These are phyloP conservation scores for Thalassaphorura encarpata DNA, from an alignment of 1,140 invertebrate species.

Conservation along the genomic window DNA sequence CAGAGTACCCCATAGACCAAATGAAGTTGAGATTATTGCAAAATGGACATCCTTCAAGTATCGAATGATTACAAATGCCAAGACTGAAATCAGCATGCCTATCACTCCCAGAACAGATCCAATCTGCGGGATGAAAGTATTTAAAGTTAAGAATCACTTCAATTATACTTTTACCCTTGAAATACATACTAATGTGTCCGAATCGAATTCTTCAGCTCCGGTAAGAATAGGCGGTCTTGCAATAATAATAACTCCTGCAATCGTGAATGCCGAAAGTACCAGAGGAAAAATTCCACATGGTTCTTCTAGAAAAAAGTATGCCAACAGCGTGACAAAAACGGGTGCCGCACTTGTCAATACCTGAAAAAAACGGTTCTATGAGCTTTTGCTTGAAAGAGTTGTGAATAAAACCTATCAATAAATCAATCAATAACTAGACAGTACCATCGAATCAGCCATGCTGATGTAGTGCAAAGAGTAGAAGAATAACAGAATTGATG, in stretches of 20 bases:
- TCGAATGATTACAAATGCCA: slow-evolving; percentile 8
- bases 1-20: slow-evolving; percentile 15
- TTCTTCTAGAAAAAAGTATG: slow-evolving; percentile 28
- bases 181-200: slow-evolving; percentile 13
- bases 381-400: no score
- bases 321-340: slow-evolving; percentile 25
- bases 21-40: slow-evolving; percentile 1
- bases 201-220: slow-evolving; percentile 15
- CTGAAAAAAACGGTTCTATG: no score
- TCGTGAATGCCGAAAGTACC: slow-evolving; percentile 3
- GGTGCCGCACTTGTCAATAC: slow-evolving; percentile 27
- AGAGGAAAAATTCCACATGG: slow-evolving; percentile 23
- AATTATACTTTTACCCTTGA: not conserved
- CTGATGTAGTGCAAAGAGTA: slow-evolving; percentile 14
- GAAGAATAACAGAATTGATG: slow-evolving; percentile 17
- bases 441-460: slow-evolving; percentile 52
- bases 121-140: slow-evolving; percentile 1
- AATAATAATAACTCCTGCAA: slow-evolving; percentile 20
- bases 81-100: not conserved
- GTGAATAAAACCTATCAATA: no score
- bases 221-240: slow-evolving; percentile 18
- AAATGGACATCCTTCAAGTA: slow-evolving; percentile 16
- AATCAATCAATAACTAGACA: no score
- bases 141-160: not conserved
- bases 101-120: slow-evolving; percentile 8